Percentiles rank a stretch among this genome's conserved stretches.
These are phyloP conservation scores for Takifugu flavidus DNA, from an alignment of 2,113 vertebrate genomes.

Conservation along the genomic window DNA sequence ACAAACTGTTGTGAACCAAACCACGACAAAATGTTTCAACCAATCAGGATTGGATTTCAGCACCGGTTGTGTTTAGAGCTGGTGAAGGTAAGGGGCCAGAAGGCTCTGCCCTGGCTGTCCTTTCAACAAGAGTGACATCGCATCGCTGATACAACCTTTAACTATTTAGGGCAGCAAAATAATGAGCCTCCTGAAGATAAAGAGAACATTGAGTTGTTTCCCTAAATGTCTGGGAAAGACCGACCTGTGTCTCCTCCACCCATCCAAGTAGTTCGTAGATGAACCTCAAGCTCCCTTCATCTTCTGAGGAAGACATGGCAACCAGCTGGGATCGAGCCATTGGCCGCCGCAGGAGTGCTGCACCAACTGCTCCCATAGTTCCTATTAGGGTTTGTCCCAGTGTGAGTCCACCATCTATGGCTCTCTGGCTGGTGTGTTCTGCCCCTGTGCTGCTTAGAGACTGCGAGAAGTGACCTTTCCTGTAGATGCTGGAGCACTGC, in stretches of 20 bases:
- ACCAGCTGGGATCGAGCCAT: constrained; percentile 88
- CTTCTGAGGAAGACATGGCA: constrained; percentile 92
- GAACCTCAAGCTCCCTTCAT: constrained; percentile 93
- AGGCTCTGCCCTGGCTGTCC: too few relatives aligned
- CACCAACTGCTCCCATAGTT: constrained; percentile 65
- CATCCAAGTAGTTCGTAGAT: constrained; percentile 96
- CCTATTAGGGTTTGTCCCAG: constrained; percentile 76
- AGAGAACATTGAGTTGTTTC: too few relatives aligned
- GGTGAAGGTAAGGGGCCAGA: too few relatives aligned
- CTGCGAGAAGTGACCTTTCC: constrained; percentile 87
- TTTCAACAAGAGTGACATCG: too few relatives aligned
- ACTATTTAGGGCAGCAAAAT: too few relatives aligned
- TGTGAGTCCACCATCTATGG: constrained; percentile 73
- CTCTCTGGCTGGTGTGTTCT: constrained; percentile 63
- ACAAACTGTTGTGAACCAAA: too few relatives aligned
- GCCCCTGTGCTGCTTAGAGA: constrained; percentile 57
- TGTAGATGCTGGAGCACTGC: constrained; percentile 91
- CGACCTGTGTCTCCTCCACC: constrained; percentile 96
- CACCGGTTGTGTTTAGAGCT: too few relatives aligned
- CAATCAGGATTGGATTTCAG: too few relatives aligned
- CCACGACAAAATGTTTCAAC: too few relatives aligned
- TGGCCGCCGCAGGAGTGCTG: constrained; percentile 84
- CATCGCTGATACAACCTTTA: too few relatives aligned
- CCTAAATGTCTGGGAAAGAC: not conserved
- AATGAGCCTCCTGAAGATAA: too few relatives aligned